Percentiles rank a stretch among this genome's conserved stretches.
These are phyloP conservation scores for Tyrannus savana DNA, from an alignment of 2,113 vertebrate genomes.

Conservation along the genomic window DNA sequence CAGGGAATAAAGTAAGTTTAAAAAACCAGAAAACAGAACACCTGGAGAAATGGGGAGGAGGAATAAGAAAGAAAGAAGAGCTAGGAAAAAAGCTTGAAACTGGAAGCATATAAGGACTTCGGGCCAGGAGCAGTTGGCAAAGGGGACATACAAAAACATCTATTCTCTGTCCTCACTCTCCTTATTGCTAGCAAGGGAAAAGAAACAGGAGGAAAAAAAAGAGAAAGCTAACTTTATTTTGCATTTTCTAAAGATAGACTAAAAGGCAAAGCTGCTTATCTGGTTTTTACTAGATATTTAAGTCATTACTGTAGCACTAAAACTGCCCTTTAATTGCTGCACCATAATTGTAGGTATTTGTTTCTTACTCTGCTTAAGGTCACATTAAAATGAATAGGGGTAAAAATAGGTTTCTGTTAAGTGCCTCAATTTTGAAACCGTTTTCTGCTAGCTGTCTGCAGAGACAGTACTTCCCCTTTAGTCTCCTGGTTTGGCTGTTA, in stretches of 20 bases:
- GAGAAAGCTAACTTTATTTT: background rate
- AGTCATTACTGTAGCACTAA: constrained; percentile 27
- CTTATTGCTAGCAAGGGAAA: background rate
- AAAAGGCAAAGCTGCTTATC: constrained; percentile 12
- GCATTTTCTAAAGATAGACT: background rate
- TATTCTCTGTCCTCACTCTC: background rate
- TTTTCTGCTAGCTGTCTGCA: constrained; percentile 7
- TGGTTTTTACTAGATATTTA: constrained; percentile 26
- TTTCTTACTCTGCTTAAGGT: constrained; percentile 42
- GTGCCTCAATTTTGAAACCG: constrained; percentile 18
- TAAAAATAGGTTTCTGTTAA: constrained; percentile 45
- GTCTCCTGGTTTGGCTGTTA: background rate
- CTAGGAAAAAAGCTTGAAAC: background rate
- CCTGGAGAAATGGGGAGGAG: background rate
- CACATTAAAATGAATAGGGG: constrained; percentile 35
- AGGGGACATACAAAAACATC: background rate
- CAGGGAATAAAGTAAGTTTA: background rate
- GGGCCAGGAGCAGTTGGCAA: background rate
- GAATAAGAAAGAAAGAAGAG: background rate
- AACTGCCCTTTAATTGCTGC: constrained; percentile 56
- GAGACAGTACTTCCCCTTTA: constrained; percentile 5
- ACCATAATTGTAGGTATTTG: constrained; percentile 52
- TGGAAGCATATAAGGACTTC: background rate
- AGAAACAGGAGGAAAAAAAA: background rate
- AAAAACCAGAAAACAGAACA: background rate